Evolutionary conservation across 2,888 invertebrate genomes (phyloP).

Genomic region (Macrophya alboannulata): DNA sequence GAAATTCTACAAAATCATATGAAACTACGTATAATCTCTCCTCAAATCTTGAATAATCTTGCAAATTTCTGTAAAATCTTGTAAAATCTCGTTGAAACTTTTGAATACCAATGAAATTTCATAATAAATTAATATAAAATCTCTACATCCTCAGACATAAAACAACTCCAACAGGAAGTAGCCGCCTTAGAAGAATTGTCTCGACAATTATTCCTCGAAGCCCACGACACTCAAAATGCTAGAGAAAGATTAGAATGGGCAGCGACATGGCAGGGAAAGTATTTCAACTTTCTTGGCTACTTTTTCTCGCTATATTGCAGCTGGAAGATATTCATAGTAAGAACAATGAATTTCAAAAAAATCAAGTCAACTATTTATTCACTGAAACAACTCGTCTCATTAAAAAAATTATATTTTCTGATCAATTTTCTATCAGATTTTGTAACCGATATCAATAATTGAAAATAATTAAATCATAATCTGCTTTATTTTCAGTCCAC

Average conservation of each 20-base stretch:
- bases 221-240: constrained; percentile 95
- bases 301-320: constrained; percentile 99
- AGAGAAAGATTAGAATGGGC: constrained; percentile 97
- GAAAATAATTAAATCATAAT: not conserved
- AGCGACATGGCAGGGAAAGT: constrained; percentile 97
- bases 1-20: constrained; percentile 14
- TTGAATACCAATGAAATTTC: not conserved
- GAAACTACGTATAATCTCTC: no score
- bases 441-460: not conserved
- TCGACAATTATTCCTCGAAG: constrained; percentile 97
- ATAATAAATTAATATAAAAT: not conserved
- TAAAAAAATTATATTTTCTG: no score
- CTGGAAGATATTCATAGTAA: constrained; percentile 99
- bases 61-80: no score
- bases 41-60: constrained; percentile 19
- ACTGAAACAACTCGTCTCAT: not conserved
- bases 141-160: constrained; percentile 84
- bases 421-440: no score
- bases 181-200: constrained; percentile 95
- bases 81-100: not conserved
- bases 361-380: no score
- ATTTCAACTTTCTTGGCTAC: constrained; percentile 98
- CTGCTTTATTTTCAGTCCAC: constrained; percentile 88
- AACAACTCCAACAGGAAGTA: constrained; percentile 92
- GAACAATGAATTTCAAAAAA: constrained; percentile 74